Conservation (phyloP, 2,888 invertebrate species). For the Eugnorisma glareosa region DNA sequence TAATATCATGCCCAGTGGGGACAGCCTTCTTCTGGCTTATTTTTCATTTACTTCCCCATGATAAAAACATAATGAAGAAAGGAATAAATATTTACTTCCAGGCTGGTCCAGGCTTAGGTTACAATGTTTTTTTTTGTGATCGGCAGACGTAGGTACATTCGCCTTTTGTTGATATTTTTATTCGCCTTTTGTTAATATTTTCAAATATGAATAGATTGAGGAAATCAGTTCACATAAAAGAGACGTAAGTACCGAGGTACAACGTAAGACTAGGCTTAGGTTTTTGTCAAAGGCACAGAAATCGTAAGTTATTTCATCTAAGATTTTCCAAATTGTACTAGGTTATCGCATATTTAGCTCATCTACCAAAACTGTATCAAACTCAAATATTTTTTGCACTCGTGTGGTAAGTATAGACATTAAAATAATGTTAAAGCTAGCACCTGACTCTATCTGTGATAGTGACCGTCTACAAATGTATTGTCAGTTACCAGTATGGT, state of each 20-base stretch:
- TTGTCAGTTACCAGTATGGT: neutral
- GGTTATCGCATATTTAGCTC: neutral
- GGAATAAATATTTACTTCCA: slow-evolving; percentile 34
- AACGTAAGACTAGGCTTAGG: neutral
- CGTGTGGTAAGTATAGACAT: neutral
- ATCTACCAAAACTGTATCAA: neutral
- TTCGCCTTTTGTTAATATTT: slow-evolving; percentile 29
- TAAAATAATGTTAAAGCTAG: neutral
- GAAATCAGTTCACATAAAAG: neutral
- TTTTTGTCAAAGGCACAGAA: neutral
- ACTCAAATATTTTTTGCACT: neutral
- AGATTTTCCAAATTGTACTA: neutral
- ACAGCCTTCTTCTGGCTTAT: slow-evolving; percentile 30
- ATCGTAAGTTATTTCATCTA: neutral
- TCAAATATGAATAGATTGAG: slow-evolving; percentile 24
- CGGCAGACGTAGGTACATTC: slow-evolving; percentile 12
- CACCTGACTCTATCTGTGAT: neutral
- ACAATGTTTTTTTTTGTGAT: slow-evolving; percentile 36
- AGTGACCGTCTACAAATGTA: neutral
- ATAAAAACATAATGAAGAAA: slow-evolving; percentile 34
- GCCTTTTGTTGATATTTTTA: slow-evolving; percentile 33
- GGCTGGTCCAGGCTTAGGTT: slow-evolving; percentile 6
- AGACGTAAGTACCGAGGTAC: neutral
- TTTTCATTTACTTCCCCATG: slow-evolving; percentile 31
- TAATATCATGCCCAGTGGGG: slow-evolving; percentile 32